Conservation (phyloP, 1,140 invertebrate genomes). For the Periplaneta americana region DNA sequence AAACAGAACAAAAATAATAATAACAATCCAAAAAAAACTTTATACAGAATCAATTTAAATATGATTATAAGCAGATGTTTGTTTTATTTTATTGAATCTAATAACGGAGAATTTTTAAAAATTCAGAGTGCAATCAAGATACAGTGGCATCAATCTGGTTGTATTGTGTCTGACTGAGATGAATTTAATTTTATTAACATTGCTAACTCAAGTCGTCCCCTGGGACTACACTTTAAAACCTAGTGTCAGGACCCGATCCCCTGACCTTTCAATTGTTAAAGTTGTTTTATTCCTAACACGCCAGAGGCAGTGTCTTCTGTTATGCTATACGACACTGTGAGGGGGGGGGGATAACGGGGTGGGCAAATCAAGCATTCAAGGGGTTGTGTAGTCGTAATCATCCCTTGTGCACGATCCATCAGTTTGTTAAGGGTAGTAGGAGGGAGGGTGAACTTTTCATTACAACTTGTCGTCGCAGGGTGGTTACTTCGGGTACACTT, state of each 20-base stretch:
- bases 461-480: neutral
- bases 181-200: too few relatives aligned
- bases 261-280: neutral
- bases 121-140: too few relatives aligned
- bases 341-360: too few relatives aligned
- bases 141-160: too few relatives aligned
- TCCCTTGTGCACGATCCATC: neutral
- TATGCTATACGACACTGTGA: too few relatives aligned
- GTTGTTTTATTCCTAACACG: neutral
- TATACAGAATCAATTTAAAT: too few relatives aligned
- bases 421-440: neutral
- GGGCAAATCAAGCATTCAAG: neutral
- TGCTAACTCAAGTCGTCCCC: neutral
- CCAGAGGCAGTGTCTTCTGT: neutral
- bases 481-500: neutral
- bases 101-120: too few relatives aligned
- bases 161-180: too few relatives aligned
- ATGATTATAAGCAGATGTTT: too few relatives aligned
- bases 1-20: too few relatives aligned
- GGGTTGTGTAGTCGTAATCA: neutral
- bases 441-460: neutral
- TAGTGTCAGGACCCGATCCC: neutral
- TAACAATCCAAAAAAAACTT: too few relatives aligned
- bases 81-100: too few relatives aligned
- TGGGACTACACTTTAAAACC: neutral